A percentile compares a stretch with the other conserved stretches of the same genome.
Evolutionary conservation across 2,797 vertebrate species (phyloP).

Genomic region (Pangasius sanitwongsei): DNA sequence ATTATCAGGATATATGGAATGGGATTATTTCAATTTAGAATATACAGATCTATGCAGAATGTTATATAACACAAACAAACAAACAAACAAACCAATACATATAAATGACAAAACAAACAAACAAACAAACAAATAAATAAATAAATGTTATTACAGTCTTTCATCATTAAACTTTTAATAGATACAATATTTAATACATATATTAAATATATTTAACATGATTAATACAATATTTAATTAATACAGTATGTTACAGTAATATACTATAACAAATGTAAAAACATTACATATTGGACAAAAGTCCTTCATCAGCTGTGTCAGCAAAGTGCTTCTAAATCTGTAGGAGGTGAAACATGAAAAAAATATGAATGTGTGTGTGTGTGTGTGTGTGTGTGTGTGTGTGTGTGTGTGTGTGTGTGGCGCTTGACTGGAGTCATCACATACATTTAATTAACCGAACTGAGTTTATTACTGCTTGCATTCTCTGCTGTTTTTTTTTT

Average conservation of each 20-base stretch:
- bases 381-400: neutral
- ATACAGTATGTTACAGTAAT: neutral
- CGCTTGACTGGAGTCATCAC: neutral
- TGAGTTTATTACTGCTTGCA: slow-evolving; percentile 63
- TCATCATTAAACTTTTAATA: neutral
- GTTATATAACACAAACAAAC: neutral
- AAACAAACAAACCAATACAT: neutral
- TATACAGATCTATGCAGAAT: neutral
- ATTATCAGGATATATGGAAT: no score
- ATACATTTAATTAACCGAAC: slow-evolving; percentile 63
- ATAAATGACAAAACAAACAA: neutral
- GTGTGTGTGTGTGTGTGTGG: neutral
- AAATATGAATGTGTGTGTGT: neutral
- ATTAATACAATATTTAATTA: neutral
- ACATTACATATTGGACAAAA: neutral
- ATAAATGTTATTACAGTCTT: neutral
- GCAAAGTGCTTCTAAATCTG: neutral
- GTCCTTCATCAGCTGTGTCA: neutral
- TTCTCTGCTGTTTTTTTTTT: slow-evolving; percentile 43
- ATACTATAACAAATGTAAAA: neutral
- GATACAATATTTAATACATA: neutral
- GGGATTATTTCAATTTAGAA: neutral
- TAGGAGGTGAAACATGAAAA: neutral
- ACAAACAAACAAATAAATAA: neutral
- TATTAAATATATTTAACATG: neutral